A percentile compares a stretch with the other conserved stretches of the same genome.
These are phyloP conservation scores for Neotoma lepida DNA, from an alignment of 2,113 vertebrate genomes.

Conservation along the genomic window DNA sequence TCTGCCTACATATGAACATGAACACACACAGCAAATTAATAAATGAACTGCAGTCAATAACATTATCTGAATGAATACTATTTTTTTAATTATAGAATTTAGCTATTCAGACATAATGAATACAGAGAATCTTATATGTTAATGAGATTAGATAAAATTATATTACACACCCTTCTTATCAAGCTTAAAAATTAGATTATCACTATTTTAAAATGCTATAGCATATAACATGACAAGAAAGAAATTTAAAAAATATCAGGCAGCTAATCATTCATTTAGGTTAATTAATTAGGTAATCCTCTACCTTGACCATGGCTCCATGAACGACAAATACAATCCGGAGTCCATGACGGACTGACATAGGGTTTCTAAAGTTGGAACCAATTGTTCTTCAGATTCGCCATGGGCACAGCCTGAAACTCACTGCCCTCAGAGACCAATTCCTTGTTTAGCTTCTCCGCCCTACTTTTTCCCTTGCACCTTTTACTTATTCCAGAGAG, in stretches of 20 bases:
- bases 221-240: not conserved
- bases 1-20: not conserved
- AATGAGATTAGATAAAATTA: not conserved
- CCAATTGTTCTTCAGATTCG: not conserved
- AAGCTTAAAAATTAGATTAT: not conserved
- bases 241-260: not conserved
- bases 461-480: not conserved
- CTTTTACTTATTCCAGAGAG: not conserved
- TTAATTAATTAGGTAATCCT: not conserved
- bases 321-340: not conserved
- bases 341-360: not conserved
- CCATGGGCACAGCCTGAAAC: not conserved
- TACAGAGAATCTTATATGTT: not conserved
- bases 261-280: not conserved
- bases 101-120: not conserved
- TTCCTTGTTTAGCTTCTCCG: not conserved
- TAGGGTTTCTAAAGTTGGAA: not conserved
- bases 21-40: not conserved
- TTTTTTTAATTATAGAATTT: not conserved
- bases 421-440: not conserved
- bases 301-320: not conserved
- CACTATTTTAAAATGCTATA: not conserved
- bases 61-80: not conserved
- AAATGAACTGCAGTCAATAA: not conserved
- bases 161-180: not conserved